These are phyloP conservation scores for Myodes glareolus DNA, from an alignment of 2,113 vertebrate genomes.

Conservation along the genomic window DNA sequence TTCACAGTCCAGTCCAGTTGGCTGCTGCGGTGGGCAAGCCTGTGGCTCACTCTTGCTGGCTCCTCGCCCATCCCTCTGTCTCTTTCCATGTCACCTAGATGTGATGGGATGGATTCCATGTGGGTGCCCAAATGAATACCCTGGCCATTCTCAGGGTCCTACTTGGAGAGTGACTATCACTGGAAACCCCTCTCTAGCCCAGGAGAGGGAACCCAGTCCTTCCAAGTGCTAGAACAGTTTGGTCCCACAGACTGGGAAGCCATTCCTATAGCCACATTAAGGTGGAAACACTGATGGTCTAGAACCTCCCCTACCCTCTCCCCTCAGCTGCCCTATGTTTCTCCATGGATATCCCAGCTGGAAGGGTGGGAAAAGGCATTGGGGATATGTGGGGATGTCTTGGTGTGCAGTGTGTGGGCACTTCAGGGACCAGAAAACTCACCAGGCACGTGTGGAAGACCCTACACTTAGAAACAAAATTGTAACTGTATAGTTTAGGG, in stretches of 20 bases:
- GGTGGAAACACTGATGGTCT: not conserved
- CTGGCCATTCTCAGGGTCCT: not conserved
- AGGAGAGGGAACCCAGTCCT: not conserved
- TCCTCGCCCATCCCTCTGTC: not conserved
- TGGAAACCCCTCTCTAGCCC: not conserved
- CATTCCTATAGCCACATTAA: fast-evolving
- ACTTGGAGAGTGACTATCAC: not conserved
- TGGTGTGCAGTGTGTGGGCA: not conserved
- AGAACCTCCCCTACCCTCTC: not conserved
- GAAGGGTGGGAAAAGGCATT: not conserved
- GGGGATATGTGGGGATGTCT: not conserved
- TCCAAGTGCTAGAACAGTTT: not conserved
- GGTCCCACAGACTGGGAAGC: not conserved
- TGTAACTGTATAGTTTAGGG: not conserved
- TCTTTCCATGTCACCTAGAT: not conserved
- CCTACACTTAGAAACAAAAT: not conserved
- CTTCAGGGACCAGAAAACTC: not conserved
- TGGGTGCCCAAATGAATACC: not conserved
- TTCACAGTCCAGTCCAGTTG: not conserved
- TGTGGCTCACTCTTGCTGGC: too few relatives aligned
- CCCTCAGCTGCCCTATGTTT: not conserved
- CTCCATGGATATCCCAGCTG: not conserved
- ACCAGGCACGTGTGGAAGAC: not conserved
- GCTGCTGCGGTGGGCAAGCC: not conserved
- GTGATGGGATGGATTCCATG: not conserved